These are phyloP conservation scores for Chionodraco myersi DNA, from an alignment of 2,113 vertebrate species.

Conservation along the genomic window DNA sequence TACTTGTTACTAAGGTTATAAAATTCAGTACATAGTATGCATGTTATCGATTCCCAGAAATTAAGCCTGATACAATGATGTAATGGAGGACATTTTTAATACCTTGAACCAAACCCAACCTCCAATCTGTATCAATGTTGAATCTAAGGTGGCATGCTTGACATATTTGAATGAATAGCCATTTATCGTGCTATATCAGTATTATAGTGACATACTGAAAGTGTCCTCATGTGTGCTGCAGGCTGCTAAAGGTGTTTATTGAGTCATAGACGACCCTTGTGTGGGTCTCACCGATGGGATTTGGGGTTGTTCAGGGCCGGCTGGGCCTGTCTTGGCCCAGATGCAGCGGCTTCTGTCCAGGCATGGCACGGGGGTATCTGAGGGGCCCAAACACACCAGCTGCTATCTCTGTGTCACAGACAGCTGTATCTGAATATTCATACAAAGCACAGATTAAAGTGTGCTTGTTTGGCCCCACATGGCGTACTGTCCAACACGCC, in stretches of 20 bases:
- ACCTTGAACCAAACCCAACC: background rate
- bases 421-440: slow-evolving; percentile 84
- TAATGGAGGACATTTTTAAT: background rate
- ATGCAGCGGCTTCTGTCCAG: slow-evolving; percentile 74
- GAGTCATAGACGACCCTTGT: slow-evolving; percentile 42
- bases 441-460: slow-evolving; percentile 76
- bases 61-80: background rate
- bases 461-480: slow-evolving; percentile 72
- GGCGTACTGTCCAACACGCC: slow-evolving; percentile 25
- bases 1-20: slow-evolving; percentile 12
- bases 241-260: slow-evolving; percentile 31
- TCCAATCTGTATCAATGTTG: background rate
- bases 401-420: slow-evolving; percentile 79
- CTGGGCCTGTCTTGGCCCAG: slow-evolving; percentile 69
- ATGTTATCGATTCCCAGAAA: background rate
- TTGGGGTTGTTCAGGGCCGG: slow-evolving; percentile 35
- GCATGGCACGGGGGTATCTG: slow-evolving; percentile 75
- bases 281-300: slow-evolving; percentile 50
- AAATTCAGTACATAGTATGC: slow-evolving; percentile 10
- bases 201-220: slow-evolving; percentile 29
- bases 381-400: slow-evolving; percentile 70
- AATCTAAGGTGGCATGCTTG: background rate
- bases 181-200: background rate
- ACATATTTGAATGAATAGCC: background rate
- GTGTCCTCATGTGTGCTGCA: slow-evolving; percentile 28